Conservation (phyloP, 1,140 invertebrate genomes). For the Drosophila sp. region DNA sequence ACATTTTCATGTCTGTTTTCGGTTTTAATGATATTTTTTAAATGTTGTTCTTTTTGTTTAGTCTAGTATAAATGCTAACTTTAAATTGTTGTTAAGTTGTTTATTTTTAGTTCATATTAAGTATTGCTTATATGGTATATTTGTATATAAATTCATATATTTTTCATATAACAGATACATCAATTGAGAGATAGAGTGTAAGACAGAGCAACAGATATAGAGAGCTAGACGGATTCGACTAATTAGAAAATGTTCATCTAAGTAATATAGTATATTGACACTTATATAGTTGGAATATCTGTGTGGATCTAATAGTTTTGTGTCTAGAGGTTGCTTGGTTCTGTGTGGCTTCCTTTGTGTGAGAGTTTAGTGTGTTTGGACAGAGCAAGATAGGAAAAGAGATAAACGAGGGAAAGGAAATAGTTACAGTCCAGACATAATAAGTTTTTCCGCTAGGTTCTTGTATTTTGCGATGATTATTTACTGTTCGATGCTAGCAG, state of each 20-base stretch:
- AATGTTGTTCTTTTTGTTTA: slow-evolving; percentile 25
- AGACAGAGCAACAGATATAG: slow-evolving; percentile 28
- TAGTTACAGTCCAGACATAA: no score
- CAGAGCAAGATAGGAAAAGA: neutral
- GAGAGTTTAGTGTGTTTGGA: neutral
- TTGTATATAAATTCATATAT: slow-evolving; percentile 63
- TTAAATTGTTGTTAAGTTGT: slow-evolving; percentile 33
- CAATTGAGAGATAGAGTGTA: slow-evolving; percentile 31
- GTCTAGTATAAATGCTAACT: slow-evolving; percentile 48
- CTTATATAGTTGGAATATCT: slow-evolving; percentile 7
- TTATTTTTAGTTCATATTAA: slow-evolving; percentile 51
- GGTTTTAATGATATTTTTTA: neutral
- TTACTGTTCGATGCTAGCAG: no score
- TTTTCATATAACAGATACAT: slow-evolving; percentile 49
- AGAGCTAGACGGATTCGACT: slow-evolving; percentile 24
- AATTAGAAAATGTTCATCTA: slow-evolving; percentile 18
- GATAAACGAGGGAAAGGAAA: no score
- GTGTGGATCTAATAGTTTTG: neutral
- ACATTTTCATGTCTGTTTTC: neutral
- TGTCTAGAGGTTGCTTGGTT: neutral
- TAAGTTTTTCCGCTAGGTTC: no score
- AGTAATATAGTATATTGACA: slow-evolving; percentile 12
- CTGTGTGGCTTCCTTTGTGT: neutral
- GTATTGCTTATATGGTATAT: slow-evolving; percentile 52
- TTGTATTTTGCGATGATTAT: no score